Conservation (phyloP, 2,888 invertebrate genomes). For the Dascillus cervinus region DNA sequence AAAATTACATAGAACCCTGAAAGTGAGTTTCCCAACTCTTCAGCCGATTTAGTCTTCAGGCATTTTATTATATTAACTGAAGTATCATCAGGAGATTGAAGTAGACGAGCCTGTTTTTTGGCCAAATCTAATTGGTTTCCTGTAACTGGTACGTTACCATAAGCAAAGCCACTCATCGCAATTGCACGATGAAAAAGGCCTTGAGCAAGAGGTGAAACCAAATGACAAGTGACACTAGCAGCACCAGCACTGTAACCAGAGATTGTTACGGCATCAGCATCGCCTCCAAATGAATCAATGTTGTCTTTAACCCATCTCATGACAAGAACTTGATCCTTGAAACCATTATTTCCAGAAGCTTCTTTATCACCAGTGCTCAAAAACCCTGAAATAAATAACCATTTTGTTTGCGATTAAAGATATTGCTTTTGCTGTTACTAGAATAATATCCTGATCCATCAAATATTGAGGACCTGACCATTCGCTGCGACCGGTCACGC, state of each 20-base stretch:
- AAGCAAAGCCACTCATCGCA: slow-evolving; percentile 57
- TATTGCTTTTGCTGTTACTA: slow-evolving; percentile 52
- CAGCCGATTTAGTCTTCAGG: slow-evolving; percentile 47
- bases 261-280: slow-evolving; percentile 56
- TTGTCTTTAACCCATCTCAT: slow-evolving; percentile 60
- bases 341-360: slow-evolving; percentile 61
- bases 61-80: slow-evolving; percentile 52
- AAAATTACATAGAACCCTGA: slow-evolving; percentile 42
- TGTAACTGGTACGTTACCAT: slow-evolving; percentile 48
- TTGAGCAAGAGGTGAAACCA: slow-evolving; percentile 55
- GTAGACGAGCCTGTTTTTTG: slow-evolving; percentile 52
- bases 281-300: slow-evolving; percentile 60
- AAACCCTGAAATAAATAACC: slow-evolving; percentile 28
- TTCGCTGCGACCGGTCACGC: slow-evolving; percentile 48
- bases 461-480: slow-evolving; percentile 50
- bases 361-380: slow-evolving; percentile 55
- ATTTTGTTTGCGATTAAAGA: not conserved
- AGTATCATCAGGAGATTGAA: slow-evolving; percentile 51
- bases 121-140: slow-evolving; percentile 51
- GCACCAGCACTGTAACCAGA: slow-evolving; percentile 50
- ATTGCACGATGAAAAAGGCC: slow-evolving; percentile 64
- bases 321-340: slow-evolving; percentile 63
- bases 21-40: slow-evolving; percentile 45
- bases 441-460: slow-evolving; percentile 55
- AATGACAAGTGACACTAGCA: slow-evolving; percentile 41